Conservation (phyloP, 2,113 vertebrate species). For the Colossoma macropomum region DNA sequence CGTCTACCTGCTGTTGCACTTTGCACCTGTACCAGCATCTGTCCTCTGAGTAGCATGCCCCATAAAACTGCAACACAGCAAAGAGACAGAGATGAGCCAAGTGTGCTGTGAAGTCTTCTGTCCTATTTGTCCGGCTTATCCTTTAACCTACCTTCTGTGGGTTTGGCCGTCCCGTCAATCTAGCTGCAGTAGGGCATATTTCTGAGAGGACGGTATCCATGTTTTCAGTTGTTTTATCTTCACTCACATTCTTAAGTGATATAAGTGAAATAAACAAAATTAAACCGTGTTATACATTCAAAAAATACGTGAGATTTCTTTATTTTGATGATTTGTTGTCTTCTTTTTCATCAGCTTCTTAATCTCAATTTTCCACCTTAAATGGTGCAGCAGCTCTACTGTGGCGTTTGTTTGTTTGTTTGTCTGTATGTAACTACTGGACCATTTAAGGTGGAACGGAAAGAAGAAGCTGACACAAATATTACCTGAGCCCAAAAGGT, state of each 20-base stretch:
- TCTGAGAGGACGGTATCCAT: constrained; percentile 43
- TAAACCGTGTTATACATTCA: too few relatives aligned
- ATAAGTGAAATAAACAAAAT: neutral
- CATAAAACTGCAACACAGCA: constrained; percentile 75
- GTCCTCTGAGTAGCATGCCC: constrained; percentile 82
- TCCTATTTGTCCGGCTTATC: neutral
- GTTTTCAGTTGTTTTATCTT: constrained; percentile 48
- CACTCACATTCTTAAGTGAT: constrained; percentile 51
- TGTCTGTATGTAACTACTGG: neutral
- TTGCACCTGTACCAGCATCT: constrained; percentile 83
- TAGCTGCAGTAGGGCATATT: constrained; percentile 47
- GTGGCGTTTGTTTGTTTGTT: too few relatives aligned
- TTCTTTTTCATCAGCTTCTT: too few relatives aligned
- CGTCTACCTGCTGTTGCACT: constrained; percentile 70
- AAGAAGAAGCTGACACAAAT: neutral
- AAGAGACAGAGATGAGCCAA: neutral
- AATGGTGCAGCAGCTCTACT: too few relatives aligned
- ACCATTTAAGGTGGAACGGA: neutral
- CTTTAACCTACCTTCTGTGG: constrained; percentile 51
- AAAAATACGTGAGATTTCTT: too few relatives aligned
- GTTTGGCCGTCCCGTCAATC: constrained; percentile 45
- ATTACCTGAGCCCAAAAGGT: constrained; percentile 85
- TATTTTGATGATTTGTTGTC: too few relatives aligned
- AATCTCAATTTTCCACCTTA: too few relatives aligned
- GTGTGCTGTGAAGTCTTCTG: neutral